Conservation (phyloP, 2,113 vertebrate genomes). For the Paracanthobrama guichenoti region DNA sequence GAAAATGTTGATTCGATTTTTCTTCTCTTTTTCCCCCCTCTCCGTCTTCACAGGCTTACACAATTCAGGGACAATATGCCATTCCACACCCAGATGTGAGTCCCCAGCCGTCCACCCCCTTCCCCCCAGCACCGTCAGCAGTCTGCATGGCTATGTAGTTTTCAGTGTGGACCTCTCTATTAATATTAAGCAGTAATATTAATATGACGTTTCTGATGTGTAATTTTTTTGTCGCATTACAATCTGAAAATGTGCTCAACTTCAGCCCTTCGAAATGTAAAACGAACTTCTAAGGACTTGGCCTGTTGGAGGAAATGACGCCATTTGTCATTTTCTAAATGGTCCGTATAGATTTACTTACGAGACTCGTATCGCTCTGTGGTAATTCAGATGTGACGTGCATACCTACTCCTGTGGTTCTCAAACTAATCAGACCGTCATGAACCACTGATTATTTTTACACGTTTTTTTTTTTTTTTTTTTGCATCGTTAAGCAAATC, state of each 20-base stretch:
- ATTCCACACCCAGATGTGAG: conserved; percentile 98
- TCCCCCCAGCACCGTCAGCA: conserved; percentile 58
- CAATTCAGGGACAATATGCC: conserved; percentile 98
- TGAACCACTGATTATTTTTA: not conserved
- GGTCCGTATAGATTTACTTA: not conserved
- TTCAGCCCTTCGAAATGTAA: conserved; percentile 42
- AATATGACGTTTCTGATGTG: conserved; percentile 70
- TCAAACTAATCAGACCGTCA: not conserved
- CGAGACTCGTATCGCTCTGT: not conserved
- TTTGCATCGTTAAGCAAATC: not conserved
- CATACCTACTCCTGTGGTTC: not conserved
- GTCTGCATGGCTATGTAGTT: conserved; percentile 77
- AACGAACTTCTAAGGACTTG: conserved; percentile 60
- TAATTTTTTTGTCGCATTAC: conserved; percentile 55
- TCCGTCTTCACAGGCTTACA: conserved; percentile 85
- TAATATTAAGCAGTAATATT: conserved; percentile 95
- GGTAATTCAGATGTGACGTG: not conserved
- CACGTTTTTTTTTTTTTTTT: not conserved
- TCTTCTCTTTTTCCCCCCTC: conserved; percentile 47
- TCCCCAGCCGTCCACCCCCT: conserved; percentile 66
- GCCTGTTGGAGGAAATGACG: conserved; percentile 50
- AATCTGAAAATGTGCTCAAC: conserved; percentile 56
- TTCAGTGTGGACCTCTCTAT: conserved; percentile 73
- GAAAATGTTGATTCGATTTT: conserved; percentile 38
- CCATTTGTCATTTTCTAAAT: conserved; percentile 26